Base-by-base conservation (phyloP, 2,888 invertebrate genomes). In the Nebria brevicollis region DNA sequence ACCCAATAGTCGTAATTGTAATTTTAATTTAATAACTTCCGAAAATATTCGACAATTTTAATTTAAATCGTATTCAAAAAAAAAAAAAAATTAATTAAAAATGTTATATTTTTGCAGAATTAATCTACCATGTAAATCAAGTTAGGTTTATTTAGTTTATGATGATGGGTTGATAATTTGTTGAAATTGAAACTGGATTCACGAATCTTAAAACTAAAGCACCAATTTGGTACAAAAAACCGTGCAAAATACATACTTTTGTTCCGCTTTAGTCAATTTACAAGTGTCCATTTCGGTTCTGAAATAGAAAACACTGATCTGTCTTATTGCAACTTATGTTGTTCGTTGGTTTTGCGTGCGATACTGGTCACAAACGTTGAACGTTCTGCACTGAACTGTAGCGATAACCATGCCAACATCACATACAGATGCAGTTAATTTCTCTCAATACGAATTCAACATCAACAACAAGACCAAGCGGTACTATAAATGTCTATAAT, bases 161-260 rank as follows among this genome's bases (percentile, higher is more conserved):
- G 54, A 3, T 54, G 54, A 54, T 54, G 6, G 11, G 13, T 7
- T 13, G 11, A 54, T 54, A 2, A 54, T 11, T 54, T 54, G 54
- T 11, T 13, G 13, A 54, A 54, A 54, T 54, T 34, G 34, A 34
- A 34, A 34, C 2, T 34, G 34, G 2, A 5, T 34, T 5, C 34
- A 5, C 34, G 34, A 34, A 34, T 34, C 34, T 34, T 34, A 34
- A 34, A 54, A 11, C 11, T 54, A 54, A 54, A 54, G 54, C 11
- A 13, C 8, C 6, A 54, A 54, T 54, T 54, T 54, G 10, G 43
- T 43, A 54, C 1, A 7, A 54, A 54, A 13, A 54, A 54, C 7
- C 54, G 54, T 54, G 54, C 54, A 54, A 70, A 70, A 70, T 77
- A 77, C 77, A 43, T 77, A 77, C 77, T 77, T 77, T 77, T 43